Percentiles rank a stretch among this genome's conserved stretches.
Evolutionary conservation across 2,113 vertebrate genomes (phyloP).

Genomic region (Epinephelus lanceolatus): DNA sequence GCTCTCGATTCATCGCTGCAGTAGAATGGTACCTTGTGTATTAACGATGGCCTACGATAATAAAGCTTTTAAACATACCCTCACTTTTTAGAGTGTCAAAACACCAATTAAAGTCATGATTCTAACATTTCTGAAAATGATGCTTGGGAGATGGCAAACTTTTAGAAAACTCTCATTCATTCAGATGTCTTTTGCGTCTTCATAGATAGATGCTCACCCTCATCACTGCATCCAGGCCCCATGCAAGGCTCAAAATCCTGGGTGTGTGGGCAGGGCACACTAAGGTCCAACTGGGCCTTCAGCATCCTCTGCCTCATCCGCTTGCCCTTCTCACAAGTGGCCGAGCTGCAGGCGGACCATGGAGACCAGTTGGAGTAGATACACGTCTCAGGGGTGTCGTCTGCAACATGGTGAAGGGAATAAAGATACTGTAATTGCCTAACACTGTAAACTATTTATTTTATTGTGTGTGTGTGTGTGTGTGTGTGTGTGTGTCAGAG

Average conservation of each 20-base stretch:
- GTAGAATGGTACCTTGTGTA: conserved; percentile 27
- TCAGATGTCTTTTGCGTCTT: neutral
- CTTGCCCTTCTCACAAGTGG: conserved; percentile 98
- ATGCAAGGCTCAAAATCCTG: conserved; percentile 99
- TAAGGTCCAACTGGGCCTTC: conserved; percentile 97
- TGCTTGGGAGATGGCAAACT: neutral
- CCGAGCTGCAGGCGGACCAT: conserved; percentile 98
- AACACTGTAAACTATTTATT: neutral
- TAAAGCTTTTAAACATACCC: conserved; percentile 38
- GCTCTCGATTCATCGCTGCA: conserved; percentile 37
- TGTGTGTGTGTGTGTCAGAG: neutral
- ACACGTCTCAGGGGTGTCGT: conserved; percentile 98
- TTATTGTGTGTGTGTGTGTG: neutral
- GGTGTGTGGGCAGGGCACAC: conserved; percentile 96
- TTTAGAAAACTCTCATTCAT: neutral
- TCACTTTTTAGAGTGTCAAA: conserved; percentile 46
- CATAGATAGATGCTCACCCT: conserved; percentile 85
- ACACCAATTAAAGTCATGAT: conserved; percentile 30
- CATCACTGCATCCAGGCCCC: conserved; percentile 97
- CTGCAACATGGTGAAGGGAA: conserved; percentile 76
- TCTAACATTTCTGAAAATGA: neutral
- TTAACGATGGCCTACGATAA: conserved; percentile 36
- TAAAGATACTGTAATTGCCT: neutral
- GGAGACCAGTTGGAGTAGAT: conserved; percentile 99
- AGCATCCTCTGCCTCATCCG: conserved; percentile 98